Evolutionary conservation across 2,113 vertebrate genomes (phyloP).

Genomic region (Sebastes schlegelii): DNA sequence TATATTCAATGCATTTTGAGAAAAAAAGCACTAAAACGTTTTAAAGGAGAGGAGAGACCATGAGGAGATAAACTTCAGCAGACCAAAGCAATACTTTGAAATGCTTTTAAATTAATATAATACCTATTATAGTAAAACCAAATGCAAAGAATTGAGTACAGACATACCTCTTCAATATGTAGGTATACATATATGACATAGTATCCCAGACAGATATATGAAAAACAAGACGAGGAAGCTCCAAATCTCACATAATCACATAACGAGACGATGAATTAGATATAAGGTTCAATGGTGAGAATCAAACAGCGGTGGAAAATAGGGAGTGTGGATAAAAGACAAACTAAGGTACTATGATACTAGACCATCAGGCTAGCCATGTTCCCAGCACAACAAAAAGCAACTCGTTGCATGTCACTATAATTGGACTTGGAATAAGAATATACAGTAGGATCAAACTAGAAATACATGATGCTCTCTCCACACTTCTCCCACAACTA

Average conservation of each 20-base stretch:
- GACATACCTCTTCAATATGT: neutral
- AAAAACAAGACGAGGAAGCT: neutral
- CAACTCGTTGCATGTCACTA: conserved; percentile 3
- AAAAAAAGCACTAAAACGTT: neutral
- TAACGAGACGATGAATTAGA: neutral
- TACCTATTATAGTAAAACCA: neutral
- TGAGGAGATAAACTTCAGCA: neutral
- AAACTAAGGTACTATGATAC: neutral
- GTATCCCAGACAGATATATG: neutral
- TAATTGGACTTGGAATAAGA: neutral
- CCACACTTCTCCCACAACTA: conserved; percentile 7
- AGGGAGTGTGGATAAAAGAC: neutral
- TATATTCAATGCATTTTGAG: neutral
- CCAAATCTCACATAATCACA: neutral
- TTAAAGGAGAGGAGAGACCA: conserved; percentile 1
- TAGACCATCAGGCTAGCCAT: neutral
- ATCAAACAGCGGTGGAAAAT: neutral
- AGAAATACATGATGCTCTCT: neutral
- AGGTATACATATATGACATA: neutral
- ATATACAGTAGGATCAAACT: conserved; percentile 11
- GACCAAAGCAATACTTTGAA: neutral
- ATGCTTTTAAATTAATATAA: conserved; percentile 1
- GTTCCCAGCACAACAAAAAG: conserved; percentile 10
- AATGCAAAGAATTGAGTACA: neutral
- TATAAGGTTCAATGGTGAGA: neutral